Evolutionary conservation across 92 coral and sea anemone species (phyloP), one percentile per base, ranked within the genome.

Genomic region (Phenganax stokvisi): DNA sequence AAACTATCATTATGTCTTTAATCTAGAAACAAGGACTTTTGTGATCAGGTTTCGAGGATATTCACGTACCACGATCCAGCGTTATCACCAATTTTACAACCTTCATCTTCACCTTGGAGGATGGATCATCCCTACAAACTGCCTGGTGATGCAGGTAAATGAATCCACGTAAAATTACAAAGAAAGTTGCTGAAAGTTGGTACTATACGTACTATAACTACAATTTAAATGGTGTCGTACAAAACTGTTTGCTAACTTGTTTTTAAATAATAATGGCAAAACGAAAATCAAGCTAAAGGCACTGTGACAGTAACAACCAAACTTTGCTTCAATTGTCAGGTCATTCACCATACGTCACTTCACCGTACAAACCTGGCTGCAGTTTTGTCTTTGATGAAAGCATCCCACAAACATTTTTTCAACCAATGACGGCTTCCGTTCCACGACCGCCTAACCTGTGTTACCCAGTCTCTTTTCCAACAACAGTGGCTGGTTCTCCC

Each of bases 331-430:
- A 9, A 68, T 16, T 77, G 20, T 37, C 59, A 77, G 81, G 71
- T 47, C 81, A 59, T 47, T 60, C 81, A 13, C 81, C 81, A 37
- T 77, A 77, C 71, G 56, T 60, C 25, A 37, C 81, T 0, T 77
- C 81, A 10, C 81, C 81, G 53, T 77, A 58, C 72, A 77, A 77
- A 28, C 81, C 81, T 31, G 81, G 81, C 6, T 77, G 81, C 53
- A 53, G 70, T 57, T 77, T 77, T 51, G 81, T 77, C 72, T 77
- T 77, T 52, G 81, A 77, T 77, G 81, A 77, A 13, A 77, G 62
- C 57, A 77, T 77, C 27, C 71, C 81, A 53, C 81, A 77, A 60
- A 64, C 71, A 0, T 64, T 77, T 59, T 71, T 77, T 44, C 81
- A 71, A 0, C 55, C 71, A 44, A 77, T 77, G 81, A 28, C 81